Base-by-base conservation (phyloP, 2,888 invertebrate genomes). In the Tubulanus polymorphus region DNA sequence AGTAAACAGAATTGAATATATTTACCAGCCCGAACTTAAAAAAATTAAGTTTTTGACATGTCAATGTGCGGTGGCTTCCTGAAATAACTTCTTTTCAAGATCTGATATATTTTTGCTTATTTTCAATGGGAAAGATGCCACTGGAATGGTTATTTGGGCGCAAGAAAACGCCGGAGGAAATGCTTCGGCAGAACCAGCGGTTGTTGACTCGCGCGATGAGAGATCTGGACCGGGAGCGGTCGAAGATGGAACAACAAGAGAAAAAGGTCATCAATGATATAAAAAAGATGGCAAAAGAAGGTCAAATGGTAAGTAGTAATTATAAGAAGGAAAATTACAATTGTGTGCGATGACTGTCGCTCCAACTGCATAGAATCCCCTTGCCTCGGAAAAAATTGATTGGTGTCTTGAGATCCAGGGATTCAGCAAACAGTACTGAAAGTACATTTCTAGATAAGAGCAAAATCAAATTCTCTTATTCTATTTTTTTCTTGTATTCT, bases 251-350 rank as follows among this genome's bases (percentile, higher is more conserved):
- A 79, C 92, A 93, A 71, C 96, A 97, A 76, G 99, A 99, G 77
- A 99, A 99, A 81, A 99, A 97, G 81, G 89, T 97, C 60, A 99
- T 99, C 60, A 87, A 87, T 0, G 99, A 99, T 75, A 99, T 99
- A 62, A 99, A 99, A 79, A 97, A 96, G 82, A 87, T 97, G 81
- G 99, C 99, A 1, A 99, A 99, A 76, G 93, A 94, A 74, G 95
- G 95, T 15, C 99, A 99, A 83, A 99, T 99, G 94, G 93, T 92
- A 77, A 72, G 62, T 58, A 12, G 46, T 15, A 35, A 35, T 35
- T 12, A 15, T 35, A 35, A 35, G 12, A 15, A 35, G 35, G 12
- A 12, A 35, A 35, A 35, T 12, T 35, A 15, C n/a, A 35, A n/a
- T 35, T 35, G 35, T 35, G 35, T 15, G 35, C n/a, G n/a, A 15